Evolutionary conservation across 2,113 vertebrate genomes (phyloP).

Genomic region (Zosterops lateralis): DNA sequence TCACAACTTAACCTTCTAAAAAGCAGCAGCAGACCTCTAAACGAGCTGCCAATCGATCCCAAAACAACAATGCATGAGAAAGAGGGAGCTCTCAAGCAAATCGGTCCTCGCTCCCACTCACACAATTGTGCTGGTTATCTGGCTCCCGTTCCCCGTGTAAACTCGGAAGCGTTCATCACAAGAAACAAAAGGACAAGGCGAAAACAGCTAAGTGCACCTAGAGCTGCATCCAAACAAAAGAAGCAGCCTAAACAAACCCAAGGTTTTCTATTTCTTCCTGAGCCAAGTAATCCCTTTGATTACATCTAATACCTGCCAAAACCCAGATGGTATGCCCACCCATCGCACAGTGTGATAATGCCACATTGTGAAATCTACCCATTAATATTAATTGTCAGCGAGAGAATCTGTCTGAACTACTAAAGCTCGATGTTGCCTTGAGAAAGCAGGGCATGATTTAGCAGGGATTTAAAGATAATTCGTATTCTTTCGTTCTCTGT

Average conservation of each 20-base stretch:
- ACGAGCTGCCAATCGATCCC: conserved; percentile 23
- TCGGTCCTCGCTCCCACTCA: background rate
- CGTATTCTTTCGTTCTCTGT: conserved; percentile 74
- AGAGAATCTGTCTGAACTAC: conserved; percentile 87
- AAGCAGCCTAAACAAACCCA: conserved; percentile 75
- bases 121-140: background rate
- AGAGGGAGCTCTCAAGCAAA: background rate
- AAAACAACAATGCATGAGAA: background rate
- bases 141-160: background rate
- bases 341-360: conserved; percentile 95
- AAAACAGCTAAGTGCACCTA: conserved; percentile 72
- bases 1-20: background rate
- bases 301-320: conserved; percentile 97
- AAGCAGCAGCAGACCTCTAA: background rate
- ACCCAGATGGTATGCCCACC: conserved; percentile 93
- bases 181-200: conserved; percentile 64
- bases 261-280: conserved; percentile 85
- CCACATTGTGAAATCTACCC: conserved; percentile 91
- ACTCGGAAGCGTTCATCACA: conserved; percentile 50
- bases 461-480: conserved; percentile 89
- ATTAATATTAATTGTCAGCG: conserved; percentile 95
- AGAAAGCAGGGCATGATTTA: conserved; percentile 85
- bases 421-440: conserved; percentile 86
- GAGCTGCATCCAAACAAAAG: conserved; percentile 78
- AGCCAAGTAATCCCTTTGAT: conserved; percentile 97